Conservation (phyloP, 30 jellyfish, hydroid and myxozoan genomes). For the Chrysaora quinquecirrha region DNA sequence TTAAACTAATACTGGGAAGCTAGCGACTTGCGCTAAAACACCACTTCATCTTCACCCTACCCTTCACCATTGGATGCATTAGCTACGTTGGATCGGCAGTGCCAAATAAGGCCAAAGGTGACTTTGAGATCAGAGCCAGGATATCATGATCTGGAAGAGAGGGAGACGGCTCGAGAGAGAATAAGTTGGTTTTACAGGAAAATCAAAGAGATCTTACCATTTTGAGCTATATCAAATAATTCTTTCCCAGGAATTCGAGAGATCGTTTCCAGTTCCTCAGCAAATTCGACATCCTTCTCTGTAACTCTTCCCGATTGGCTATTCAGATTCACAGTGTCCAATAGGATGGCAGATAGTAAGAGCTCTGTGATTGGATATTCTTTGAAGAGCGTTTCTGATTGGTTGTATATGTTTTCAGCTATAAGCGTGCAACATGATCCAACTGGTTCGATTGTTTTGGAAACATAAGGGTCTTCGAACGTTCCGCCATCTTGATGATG, state of each 20-base stretch:
- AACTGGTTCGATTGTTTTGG: slow-evolving; percentile 69
- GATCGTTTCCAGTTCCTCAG: slow-evolving; percentile 53
- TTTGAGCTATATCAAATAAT: slow-evolving; percentile 46
- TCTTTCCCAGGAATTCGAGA: slow-evolving; percentile 27
- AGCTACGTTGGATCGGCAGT: background rate
- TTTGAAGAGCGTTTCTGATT: slow-evolving; percentile 10
- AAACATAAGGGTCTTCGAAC: slow-evolving; percentile 39
- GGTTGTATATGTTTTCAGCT: slow-evolving; percentile 59
- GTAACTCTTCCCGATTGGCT: slow-evolving; percentile 70
- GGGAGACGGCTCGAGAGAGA: no score
- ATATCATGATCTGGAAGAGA: no score
- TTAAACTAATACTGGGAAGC: no score
- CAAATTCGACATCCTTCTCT: slow-evolving; percentile 76
- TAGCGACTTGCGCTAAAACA: no score
- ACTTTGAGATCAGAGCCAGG: no score
- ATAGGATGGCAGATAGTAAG: slow-evolving; percentile 72
- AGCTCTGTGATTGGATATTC: slow-evolving; percentile 67
- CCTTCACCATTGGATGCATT: background rate
- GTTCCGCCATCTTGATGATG: slow-evolving; percentile 74
- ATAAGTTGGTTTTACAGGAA: no score
- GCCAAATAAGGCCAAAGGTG: background rate
- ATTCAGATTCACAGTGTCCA: slow-evolving; percentile 78
- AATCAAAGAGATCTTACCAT: slow-evolving; percentile 38
- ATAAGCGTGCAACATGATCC: slow-evolving; percentile 94
- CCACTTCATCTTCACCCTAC: no score